Percentiles rank a stretch among this genome's conserved stretches.
These are phyloP conservation scores for Julus scandinavius DNA, from an alignment of 2,888 invertebrate species.

Conservation along the genomic window DNA sequence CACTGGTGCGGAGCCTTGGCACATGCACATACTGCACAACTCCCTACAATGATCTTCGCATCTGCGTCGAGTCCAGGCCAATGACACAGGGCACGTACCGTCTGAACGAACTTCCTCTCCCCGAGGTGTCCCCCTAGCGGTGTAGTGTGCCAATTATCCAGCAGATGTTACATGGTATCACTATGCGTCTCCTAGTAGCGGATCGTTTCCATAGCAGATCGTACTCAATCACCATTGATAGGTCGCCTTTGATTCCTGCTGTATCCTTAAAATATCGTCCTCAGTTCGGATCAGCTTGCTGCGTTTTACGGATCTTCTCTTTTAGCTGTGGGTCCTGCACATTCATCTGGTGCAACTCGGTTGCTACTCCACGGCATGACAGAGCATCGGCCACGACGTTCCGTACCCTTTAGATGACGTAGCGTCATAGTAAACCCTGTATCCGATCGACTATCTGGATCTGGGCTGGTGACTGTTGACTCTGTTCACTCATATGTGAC, in stretches of 20 bases:
- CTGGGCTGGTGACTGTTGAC: too few relatives aligned
- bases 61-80: neutral
- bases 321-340: neutral
- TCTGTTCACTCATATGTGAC: too few relatives aligned
- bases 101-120: neutral
- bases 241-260: neutral
- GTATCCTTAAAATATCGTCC: neutral
- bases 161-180: neutral
- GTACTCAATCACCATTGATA: neutral
- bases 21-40: neutral
- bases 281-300: neutral
- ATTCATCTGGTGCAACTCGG: too few relatives aligned
- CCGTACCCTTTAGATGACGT: too few relatives aligned
- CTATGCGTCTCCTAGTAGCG: neutral
- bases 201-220: neutral
- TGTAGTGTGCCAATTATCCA: neutral
- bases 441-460: too few relatives aligned
- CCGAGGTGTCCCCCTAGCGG: neutral
- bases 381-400: too few relatives aligned
- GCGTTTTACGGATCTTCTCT: neutral
- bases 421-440: too few relatives aligned
- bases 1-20: neutral
- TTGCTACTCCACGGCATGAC: too few relatives aligned
- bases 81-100: neutral
- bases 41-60: neutral